These are phyloP conservation scores for Avahi laniger DNA, from an alignment of 2,797 vertebrate genomes.

Conservation along the genomic window DNA sequence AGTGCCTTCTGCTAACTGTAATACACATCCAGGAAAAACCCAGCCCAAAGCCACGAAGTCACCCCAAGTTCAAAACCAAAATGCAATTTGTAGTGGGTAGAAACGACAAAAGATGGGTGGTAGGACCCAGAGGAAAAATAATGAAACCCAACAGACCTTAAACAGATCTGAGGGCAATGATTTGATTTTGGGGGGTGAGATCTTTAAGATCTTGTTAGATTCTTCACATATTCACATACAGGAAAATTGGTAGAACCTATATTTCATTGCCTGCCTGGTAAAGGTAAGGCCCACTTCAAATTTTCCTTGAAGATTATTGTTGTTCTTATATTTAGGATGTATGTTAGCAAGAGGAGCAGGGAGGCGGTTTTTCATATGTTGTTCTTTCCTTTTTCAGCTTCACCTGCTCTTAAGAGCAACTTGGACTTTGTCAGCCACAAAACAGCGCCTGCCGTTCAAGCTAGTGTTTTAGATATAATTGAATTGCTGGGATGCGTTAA, in stretches of 20 bases:
- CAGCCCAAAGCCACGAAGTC: background rate
- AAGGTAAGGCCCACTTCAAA: background rate
- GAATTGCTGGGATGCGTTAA: conserved; percentile 84
- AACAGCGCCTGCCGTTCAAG: conserved; percentile 68
- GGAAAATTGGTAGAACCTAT: background rate
- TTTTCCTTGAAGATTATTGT: conserved; percentile 48
- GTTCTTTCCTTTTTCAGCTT: conserved; percentile 26
- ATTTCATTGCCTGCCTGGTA: background rate
- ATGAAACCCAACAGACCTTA: background rate
- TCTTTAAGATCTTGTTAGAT: background rate
- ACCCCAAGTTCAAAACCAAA: background rate
- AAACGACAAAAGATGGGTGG: background rate
- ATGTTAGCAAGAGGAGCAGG: background rate
- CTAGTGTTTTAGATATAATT: conserved; percentile 83
- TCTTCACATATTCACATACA: background rate
- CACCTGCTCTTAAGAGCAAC: conserved; percentile 71
- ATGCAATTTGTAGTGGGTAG: background rate
- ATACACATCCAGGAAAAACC: background rate
- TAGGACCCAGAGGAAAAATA: background rate
- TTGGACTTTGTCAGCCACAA: conserved; percentile 48
- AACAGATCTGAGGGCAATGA: background rate
- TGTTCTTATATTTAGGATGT: conserved; percentile 42
- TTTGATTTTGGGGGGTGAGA: background rate
- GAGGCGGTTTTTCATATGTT: background rate
- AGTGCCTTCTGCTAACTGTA: background rate